Evolutionary conservation across 2,113 vertebrate genomes (phyloP), one percentile per base, ranked within the genome.

Genomic region (Pygoscelis antarcticus): DNA sequence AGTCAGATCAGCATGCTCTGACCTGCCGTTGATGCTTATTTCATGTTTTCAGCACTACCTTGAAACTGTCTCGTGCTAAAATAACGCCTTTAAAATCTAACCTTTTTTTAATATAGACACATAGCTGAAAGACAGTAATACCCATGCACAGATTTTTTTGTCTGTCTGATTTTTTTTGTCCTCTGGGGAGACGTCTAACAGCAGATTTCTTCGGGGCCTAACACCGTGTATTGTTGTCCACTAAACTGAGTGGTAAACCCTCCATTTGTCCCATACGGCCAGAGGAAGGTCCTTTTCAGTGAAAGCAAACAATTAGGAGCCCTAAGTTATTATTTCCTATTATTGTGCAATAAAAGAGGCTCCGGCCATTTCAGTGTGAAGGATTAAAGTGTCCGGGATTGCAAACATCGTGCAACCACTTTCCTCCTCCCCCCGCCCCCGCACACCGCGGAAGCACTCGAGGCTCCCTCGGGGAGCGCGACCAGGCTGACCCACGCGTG

Each of bases 311-410:
- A 79, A 93, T 94, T 57, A 84, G 51, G 29, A 66, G 42, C 38
- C 54, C 26, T 89, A 71, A 92, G 57, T 91, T 90, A 94, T 89
- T 90, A 92, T 96, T 96, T 96, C 93, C 89, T 96, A 94, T 94
- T 34, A 91, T 94, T 96, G 94, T 96, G 82, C 90, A 85, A 93
- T 40, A 36, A 64, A 87, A 91, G 83, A 84, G 68, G 79, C 54
- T 74, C 44, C 65, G 89, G 51, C 34, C 69, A 4, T 84, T 68
- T 64, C 94, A 32, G 26, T 2, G 49, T 4, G 74, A 78, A 55
- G 72, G 55, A 89, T 82, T 93, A 62, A 89, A 81, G 55, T 5
- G 80, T 40, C 34, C 87, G 13, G 60, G 55, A 44, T 4, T 2
- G 42, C 93, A 66, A 93, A 91, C 23, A 58, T 3, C 58, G 11